Base-by-base conservation (phyloP, 2,797 vertebrate genomes). In the Manis pentadactyla region DNA sequence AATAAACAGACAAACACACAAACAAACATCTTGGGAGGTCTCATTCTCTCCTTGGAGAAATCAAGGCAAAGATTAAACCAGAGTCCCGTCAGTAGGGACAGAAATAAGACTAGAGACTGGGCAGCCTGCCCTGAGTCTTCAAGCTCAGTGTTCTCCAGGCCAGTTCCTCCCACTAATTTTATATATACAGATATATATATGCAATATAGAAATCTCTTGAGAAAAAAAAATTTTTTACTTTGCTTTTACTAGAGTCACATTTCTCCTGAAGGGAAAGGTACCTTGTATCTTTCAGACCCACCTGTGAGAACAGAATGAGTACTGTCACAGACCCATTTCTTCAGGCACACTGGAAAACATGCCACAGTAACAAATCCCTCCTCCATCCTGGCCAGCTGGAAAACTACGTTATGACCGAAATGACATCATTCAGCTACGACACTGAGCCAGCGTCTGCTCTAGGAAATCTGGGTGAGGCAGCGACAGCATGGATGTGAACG, bases 341-440 rank as follows among this genome's bases (percentile, higher is more conserved):
- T 96, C 92, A 95, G 96, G 90, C 74, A 19, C 31, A 53, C 82
- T 94, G 82, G 93, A 96, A 97, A 97, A 90, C 53, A 90, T 31
- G 75, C 79, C 93, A 77, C 53, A 46, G 85, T 90, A 97, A 97
- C 95, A 94, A 82, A 81, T 83, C 84, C 89, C 81, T 96, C 97
- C 85, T 96, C 90, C 89, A 61, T 66, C 86, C 93, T 29, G 27
- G 85, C 95, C 97, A 97, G 96, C 97, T 97, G 97, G 94, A 97
- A 97, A 95, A 97, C 91, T 87, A 93, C 55, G 53, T 95, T 93
- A 95, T 75, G 95, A 93, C 29, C 87, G 89, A 89, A 92, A 95
- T 96, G 94, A 97, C 95, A 85, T 96, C 97, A 97, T 82, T 42
- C 55, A 17, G 86, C 92, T 74, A 75, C 0, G 5, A 77, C 68